Evolutionary conservation across 2,113 vertebrate species (phyloP), one percentile per base, ranked within the genome.

Genomic region (Leucosticte australis): DNA sequence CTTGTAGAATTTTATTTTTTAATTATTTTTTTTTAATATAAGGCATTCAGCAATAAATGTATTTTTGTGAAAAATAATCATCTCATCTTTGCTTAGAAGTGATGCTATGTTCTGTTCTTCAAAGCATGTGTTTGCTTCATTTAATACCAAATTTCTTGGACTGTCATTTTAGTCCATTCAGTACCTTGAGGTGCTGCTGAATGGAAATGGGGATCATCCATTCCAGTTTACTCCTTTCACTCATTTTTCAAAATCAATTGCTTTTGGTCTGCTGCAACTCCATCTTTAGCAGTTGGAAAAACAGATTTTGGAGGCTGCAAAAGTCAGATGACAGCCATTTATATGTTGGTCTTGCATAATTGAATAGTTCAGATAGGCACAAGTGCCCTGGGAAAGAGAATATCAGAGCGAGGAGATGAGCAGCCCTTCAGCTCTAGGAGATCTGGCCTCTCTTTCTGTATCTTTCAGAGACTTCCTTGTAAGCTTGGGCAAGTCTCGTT

Each of bases 41-140:
- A 26, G 44, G 26, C 42, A 78, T 83, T 55, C n/a, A 89, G 70
- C 50, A 56, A 59, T 83, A 78, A 94, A 80, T 83, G 19, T 68
- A 39, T 89, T 96, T 97, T 92, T 90, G 46, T 75, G 73, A 70
- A 94, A 96, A 94, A 75, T 56, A 80, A 89, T 14, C 37, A 57
- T 80, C 75, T 80, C 28, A 8, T 71, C 33, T 65, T 76, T 83
- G 31, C 79, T 94, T 53, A 62, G 28, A 68, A 92, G 62, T 73
- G 35, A 35, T 53, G 46, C 13, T 93, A 35, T 46, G 33, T 18
- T 94, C 46, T 71, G 9, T 42, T 63, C 56, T 84, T 62, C 49
- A 94, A 28, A 93, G 35, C 62, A 18, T 69, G 18, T 85, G 52
- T 87, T 86, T 90, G 62, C 55, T 83, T 89, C 21, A 33, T 82